Evolutionary conservation across 2,888 invertebrate genomes (phyloP).

Genomic region (Apodemia hepburni): DNA sequence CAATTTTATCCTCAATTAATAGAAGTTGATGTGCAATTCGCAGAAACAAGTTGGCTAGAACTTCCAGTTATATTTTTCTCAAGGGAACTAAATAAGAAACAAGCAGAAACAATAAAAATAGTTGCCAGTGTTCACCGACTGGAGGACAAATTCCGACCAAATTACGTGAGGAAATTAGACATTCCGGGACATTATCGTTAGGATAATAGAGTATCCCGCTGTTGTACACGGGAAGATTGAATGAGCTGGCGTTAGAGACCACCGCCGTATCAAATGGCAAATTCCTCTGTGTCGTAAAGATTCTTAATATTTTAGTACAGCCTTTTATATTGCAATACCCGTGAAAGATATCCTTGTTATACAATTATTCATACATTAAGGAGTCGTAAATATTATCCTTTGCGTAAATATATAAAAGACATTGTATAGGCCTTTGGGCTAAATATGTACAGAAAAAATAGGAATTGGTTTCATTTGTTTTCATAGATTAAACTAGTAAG

Average conservation of each 20-base stretch:
- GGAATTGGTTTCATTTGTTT: too few species aligned
- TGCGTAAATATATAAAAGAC: too few species aligned
- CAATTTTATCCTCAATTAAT: slow-evolving; percentile 24
- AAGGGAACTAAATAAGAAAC: slow-evolving; percentile 72
- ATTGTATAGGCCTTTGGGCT: too few species aligned
- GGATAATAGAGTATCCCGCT: slow-evolving; percentile 64
- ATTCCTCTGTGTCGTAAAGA: neutral
- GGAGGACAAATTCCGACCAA: slow-evolving; percentile 71
- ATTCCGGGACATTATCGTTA: slow-evolving; percentile 70
- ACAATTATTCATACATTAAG: too few species aligned
- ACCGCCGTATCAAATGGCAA: slow-evolving; percentile 1
- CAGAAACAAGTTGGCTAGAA: slow-evolving; percentile 68
- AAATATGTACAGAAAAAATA: too few species aligned
- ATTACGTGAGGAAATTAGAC: slow-evolving; percentile 79
- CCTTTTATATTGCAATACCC: too few species aligned
- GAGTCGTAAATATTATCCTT: too few species aligned
- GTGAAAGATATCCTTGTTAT: too few species aligned
- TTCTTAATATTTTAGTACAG: neutral
- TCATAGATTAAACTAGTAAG: too few species aligned
- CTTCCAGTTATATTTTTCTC: slow-evolving; percentile 70
- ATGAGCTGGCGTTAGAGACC: slow-evolving; percentile 33
- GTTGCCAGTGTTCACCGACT: slow-evolving; percentile 56
- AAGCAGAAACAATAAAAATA: slow-evolving; percentile 76
- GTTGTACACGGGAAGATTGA: slow-evolving; percentile 42
- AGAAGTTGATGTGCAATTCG: slow-evolving; percentile 62